A percentile compares a stretch with the other conserved stretches of the same genome.
Conservation (phyloP, 2,888 invertebrate species). For the Agrochola lychnidis region DNA sequence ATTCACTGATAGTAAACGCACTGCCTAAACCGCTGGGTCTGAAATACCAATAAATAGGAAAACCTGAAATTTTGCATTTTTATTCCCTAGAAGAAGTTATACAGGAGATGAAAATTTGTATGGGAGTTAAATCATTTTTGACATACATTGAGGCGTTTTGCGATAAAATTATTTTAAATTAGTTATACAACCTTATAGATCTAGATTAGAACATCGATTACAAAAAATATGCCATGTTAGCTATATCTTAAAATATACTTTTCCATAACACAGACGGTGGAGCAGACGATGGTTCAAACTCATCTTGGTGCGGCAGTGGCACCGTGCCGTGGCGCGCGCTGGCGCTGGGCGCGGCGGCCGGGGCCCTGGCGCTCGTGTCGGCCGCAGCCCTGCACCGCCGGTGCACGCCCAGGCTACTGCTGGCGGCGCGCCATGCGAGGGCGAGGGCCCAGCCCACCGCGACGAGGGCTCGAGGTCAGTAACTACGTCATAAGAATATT, state of each 20-base stretch:
- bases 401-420: slow-evolving; percentile 83
- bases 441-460: slow-evolving; percentile 81
- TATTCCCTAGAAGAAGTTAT: background rate
- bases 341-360: slow-evolving; percentile 87
- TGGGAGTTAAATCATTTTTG: background rate
- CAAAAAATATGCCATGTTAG: background rate
- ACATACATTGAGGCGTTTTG: background rate
- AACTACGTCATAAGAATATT: background rate
- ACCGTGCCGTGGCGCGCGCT: slow-evolving; percentile 91
- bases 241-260: background rate
- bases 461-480: slow-evolving; percentile 82
- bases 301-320: slow-evolving; percentile 77
- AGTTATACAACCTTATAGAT: background rate
- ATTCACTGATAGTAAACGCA: background rate
- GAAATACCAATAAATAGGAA: background rate
- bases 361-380: slow-evolving; percentile 86
- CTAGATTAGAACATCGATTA: background rate
- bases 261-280: slow-evolving; percentile 57
- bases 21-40: background rate
- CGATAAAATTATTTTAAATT: background rate
- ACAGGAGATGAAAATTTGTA: background rate
- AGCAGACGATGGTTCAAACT: slow-evolving; percentile 32
- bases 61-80: background rate
- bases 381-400: slow-evolving; percentile 88
- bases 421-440: slow-evolving; percentile 81